Evolutionary conservation across 2,113 vertebrate genomes (phyloP), one percentile per base, ranked within the genome.

Genomic region (Protomyctophum bolini): DNA sequence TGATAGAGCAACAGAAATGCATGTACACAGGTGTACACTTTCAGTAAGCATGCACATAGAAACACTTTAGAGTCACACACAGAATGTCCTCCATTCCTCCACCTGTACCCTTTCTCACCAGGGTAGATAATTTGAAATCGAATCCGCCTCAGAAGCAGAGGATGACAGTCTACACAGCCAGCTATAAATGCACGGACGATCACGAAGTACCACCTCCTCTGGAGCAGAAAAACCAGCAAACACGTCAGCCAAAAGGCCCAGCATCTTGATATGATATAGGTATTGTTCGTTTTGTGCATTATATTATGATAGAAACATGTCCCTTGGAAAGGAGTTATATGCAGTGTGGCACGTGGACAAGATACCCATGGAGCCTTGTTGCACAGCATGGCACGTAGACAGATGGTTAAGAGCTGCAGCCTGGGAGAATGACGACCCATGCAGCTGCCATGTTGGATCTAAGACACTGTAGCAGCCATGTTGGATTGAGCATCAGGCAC

Each of bases 11-110:
- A 67, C 65, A 80, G 73, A 88, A 87, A 86, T 70, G 79, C 79
- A 87, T 76, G 84, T 84, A 82, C 81, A 88, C 68, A 66, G 68
- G 75, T 80, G 78, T 76, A 81, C 61, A 82, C 73, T 58, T 80
- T 90, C 88, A 87, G 86, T 86, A 87, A 89, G 83, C 87, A 91
- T 92, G 91, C 89, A 91, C 87, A 70, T 79, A 82, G 52, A 82
- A 83, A 88, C 82, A 86, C 65, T 78, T 41, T 41, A 41, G 65
- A 86, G 56, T 74, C 73, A 49, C 68, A 82, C 73, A 83, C 64
- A 83, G 72, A 49, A 47, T 28, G 54, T 48, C 68, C 12, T 51
- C 61, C 67, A 76, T 66, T 72, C 66, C 45, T 21, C 69, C 49
- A 68, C 58, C 54, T 73, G 45, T 41, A 55, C 54, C 69, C 11